Evolutionary conservation across 2,113 vertebrate species (phyloP).

Genomic region (Hystrix cristata): DNA sequence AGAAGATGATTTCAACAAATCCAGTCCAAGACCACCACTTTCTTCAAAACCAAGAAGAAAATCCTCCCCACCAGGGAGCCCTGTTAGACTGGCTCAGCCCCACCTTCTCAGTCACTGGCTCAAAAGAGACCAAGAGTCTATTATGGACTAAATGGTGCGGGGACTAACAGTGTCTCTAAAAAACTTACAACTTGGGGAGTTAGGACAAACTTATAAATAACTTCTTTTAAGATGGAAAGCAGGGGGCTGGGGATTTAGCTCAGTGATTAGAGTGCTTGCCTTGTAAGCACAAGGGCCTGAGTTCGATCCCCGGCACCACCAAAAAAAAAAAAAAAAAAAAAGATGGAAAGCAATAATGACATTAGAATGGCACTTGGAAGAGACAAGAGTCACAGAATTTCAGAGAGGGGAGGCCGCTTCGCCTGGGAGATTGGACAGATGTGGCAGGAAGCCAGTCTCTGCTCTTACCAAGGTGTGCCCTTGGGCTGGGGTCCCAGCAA

Average conservation of each 20-base stretch:
- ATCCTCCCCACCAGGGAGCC: neutral
- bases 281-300: too few relatives aligned
- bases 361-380: neutral
- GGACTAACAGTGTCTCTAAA: neutral
- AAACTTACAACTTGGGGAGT: neutral
- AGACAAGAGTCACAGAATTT: neutral
- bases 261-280: too few relatives aligned
- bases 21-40: neutral
- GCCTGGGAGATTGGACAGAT: neutral
- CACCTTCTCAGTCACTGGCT: neutral
- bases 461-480: too few relatives aligned
- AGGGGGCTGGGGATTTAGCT: too few relatives aligned
- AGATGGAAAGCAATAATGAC: neutral
- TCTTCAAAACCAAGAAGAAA: constrained; percentile 22
- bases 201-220: neutral
- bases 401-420: neutral
- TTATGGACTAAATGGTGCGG: neutral
- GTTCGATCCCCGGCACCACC: too few relatives aligned
- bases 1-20: constrained; percentile 8
- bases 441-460: neutral
- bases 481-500: neutral
- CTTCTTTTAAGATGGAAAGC: neutral
- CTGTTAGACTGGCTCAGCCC: neutral
- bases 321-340: too few relatives aligned
- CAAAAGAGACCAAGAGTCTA: neutral